Evolutionary conservation across 2,888 invertebrate species (phyloP), one percentile per base, ranked within the genome.

Genomic region (Spodoptera picta): DNA sequence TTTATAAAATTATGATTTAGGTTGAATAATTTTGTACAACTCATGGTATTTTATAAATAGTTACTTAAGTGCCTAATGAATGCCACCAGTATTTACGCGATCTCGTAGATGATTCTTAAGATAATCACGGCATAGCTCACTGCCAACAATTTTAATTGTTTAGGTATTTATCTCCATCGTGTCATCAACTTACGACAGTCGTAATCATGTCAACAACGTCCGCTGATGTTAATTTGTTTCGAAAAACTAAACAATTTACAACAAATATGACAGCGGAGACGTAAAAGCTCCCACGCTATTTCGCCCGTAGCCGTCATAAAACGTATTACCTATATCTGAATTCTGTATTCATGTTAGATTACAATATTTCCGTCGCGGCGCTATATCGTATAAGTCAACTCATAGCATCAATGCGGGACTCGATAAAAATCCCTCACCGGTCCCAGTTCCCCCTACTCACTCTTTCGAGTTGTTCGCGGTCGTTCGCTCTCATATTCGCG

Each of bases 281-380:
- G 78, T 82, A 79, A 82, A 83, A 79, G 79, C 83, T 81, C 79
- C 79, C 75, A 82, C 82, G 80, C 80, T 80, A 83, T 86, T 85
- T 83, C 80, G 75, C 74, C 73, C 74, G 68, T 75, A 80, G 82
- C 72, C 72, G 73, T 83, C 84, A 77, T 83, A 85, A 86, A 89
- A 83, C 83, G 80, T 88, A 87, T 86, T 85, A 84, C 82, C 79
- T 83, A 84, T 84, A 89, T 83, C 83, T 82, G 81, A 85, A 89
- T 88, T 89, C 83, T 76, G 85, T 90, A 90, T 91, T 90, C 90
- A 89, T 86, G 88, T 85, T 82, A 87, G 86, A 90, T 90, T 88
- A 89, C 87, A 87, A 90, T 89, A 87, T 91, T 88, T 88, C 87
- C 86, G 83, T 79, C 80, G 82, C 80, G 79, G 74, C 71, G 87